Base-by-base conservation (phyloP, 1,140 invertebrate genomes). In the Drosophila bocqueti region DNA sequence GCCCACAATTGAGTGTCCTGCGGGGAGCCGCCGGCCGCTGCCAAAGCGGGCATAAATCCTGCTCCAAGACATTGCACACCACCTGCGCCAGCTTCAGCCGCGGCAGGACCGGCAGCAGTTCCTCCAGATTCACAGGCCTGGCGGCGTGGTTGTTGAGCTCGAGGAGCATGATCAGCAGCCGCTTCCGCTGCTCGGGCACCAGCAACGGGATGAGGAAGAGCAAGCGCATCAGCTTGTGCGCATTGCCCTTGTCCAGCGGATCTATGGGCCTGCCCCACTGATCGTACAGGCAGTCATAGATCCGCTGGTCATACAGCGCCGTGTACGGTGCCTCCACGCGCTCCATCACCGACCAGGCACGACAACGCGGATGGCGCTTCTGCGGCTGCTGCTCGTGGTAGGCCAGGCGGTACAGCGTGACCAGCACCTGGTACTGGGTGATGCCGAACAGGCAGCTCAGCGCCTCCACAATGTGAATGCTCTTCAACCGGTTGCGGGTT, bases 241-340 rank as follows among this genome's bases (percentile, higher is more conserved):
- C 64, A n/a, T 85, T 90, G 9, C 46, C 46, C 1, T 2, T 2
- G 7, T 86, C 52, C 7, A 90, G 31, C 1, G 86, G 86, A 72
- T 90, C 38, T 9, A 80, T 91, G 0, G 65, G 61, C 18, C 49
- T 13, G 0, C 85, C 85, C 11, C 82, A 91, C 0, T 72, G 86
- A 31, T 90, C 86, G 29, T 76, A 90, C 52, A 90, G 76, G 55
- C 85, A 77, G 59, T 90, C 86, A 16, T 90, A 91, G 52, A 90
- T 90, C 64, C 59, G 67, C 13, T 90, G 42, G 40, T 90, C 85
- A 10, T 82, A 61, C 1, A 86, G 52, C 18, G 79, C 65, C 10
- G 81, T 66, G 16, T 77, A 90, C 8, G 85, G 86, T 0, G 74
- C 85, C 66, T 47, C 66, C 1, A 90, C 62, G 2, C 71, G 29